Base-by-base conservation (phyloP, 2,797 vertebrate genomes). In the Sebastolobus alascanus region DNA sequence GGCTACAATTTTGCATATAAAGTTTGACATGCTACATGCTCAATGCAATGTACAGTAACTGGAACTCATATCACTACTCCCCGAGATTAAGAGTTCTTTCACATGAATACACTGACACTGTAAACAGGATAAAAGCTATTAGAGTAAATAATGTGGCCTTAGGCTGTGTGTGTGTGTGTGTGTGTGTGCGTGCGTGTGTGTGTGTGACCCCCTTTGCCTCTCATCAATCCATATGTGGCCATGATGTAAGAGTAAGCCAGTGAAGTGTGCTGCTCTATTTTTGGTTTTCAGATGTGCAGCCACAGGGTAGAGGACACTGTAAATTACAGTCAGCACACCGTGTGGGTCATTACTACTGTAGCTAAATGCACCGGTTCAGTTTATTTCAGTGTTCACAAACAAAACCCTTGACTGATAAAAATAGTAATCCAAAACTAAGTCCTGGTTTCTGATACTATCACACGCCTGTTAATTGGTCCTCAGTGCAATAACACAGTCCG, bases 221-320 rank as follows among this genome's bases (percentile, higher is more conserved):
- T 69, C 33, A 75, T 86, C 80, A 91, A 90, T 92, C 90, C 65
- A 92, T 86, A 86, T 79, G 84, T 33, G 72, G 73, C 66, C 37
- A 18, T 80, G 73, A 80, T 86, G 72, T 75, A 77, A 79, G 37
- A 73, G 77, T 27, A 58, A 79, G 43, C 25, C 71, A 76, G 74
- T 29, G 55, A 80, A 89, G 5, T 82, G 84, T 46, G 25, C 60
- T 77, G 80, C 78, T 89, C 83, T 75, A 79, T 75, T 89, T 90
- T 83, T 52, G 11, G 83, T 84, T 89, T 80, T 78, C 65, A 75
- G 65, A 82, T 75, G 71, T 25, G 31, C 11, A 79, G 61, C 82
- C 69, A 75, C 52, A 58, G 81, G 70, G 71, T 54, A 86, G 54
- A 90, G 68, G 13, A 72, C 54, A 73, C 29, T 74, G 64, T 29